Base-by-base conservation (phyloP, 2,797 vertebrate genomes). In the Anisognathus igniventris region DNA sequence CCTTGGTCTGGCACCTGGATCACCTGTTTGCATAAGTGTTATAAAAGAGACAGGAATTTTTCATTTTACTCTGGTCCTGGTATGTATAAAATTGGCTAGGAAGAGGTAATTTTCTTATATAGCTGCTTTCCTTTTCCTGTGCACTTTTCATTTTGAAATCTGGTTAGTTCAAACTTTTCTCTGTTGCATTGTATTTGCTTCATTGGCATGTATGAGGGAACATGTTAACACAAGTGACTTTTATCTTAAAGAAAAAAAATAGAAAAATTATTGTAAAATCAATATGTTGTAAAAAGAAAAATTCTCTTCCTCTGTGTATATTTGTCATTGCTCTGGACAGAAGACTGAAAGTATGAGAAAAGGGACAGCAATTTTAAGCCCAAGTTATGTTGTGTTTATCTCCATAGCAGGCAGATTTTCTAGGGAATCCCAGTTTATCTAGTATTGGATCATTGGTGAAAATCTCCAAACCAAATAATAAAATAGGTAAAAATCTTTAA, bases 181-280 rank as follows among this genome's bases (percentile, higher is more conserved):
- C 10, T 47, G 2, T 21, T 93, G 35, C 9, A n/a, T 47, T 14
- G 2, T 21, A 16, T 27, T 39, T 77, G 2, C 10, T 53, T 48
- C 2, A 7, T 9, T 48, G 22, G 35, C 4, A 3, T n/a, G 0
- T 35, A 7, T 47, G 28, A 27, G 9, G 14, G 16, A 74, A 85
- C 21, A 61, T 19, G 12, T 7, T 61, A 74, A 48, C 18, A 27
- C 6, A 48, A 62, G 10, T 7, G 2, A 10, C 48, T 80, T 87
- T 37, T 21, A n/a, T 22, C 6, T 6, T 18, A 33, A 62, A n/a
- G 12, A 13, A 48, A 35, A 27, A 47, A 20, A 30, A 10, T 2
- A 13, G 10, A 28, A 21, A 51, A 72, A 17, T 1, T 33, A 13
- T 42, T 37, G 7, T 31, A 25, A 75, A 84, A 64, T 48, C 14